Evolutionary conservation across 2,113 vertebrate species (phyloP), one percentile per base, ranked within the genome.

Genomic region (Numida meleagris): DNA sequence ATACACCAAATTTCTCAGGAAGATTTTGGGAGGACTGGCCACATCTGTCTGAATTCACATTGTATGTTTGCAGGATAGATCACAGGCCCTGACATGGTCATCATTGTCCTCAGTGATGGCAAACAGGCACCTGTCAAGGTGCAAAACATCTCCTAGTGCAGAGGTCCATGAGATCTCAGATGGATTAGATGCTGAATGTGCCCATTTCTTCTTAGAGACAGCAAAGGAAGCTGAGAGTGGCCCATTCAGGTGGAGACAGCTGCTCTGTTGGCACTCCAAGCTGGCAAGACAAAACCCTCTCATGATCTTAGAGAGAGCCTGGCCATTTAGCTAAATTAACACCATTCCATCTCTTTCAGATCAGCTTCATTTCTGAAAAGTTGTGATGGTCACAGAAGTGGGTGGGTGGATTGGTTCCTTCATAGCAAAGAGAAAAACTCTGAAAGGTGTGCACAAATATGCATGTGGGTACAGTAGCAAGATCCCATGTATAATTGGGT

Each of bases 391-490:
- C 33, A 29, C n/a, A 79, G 27, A 71, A 17, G 0, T 17, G 6
- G 1, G 7, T 57, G 25, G 70, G 50, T 65, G 17, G 11, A 36
- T 16, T 3, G 3, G 4, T 40, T 40, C 29, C 63, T 91, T 93
- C 46, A 42, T 73, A 68, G 55, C 18, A 67, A 48, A 62, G 40
- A 38, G 42, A 12, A 34, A 91, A 66, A 5, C 4, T 65, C 58
- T 75, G 7, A 46, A 62, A 81, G 12, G 4, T 59, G 21, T 57
- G 9, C 10, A 24, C 0, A 0, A 45, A 8, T 8, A 23, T 15
- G 6, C 34, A 20, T 10, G 10, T 45, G 23, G 38, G 10, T 70
- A 43, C 46, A 74, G 61, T 53, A 66, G n/a, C 15, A n/a, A 61
- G 43, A 66, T 81, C 10, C 24, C 9, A 0, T 61, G 36, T 24